Percentiles rank a stretch among this genome's conserved stretches.
These are phyloP conservation scores for Microtus ochrogaster DNA, from an alignment of 2,113 vertebrate genomes.

Conservation along the genomic window DNA sequence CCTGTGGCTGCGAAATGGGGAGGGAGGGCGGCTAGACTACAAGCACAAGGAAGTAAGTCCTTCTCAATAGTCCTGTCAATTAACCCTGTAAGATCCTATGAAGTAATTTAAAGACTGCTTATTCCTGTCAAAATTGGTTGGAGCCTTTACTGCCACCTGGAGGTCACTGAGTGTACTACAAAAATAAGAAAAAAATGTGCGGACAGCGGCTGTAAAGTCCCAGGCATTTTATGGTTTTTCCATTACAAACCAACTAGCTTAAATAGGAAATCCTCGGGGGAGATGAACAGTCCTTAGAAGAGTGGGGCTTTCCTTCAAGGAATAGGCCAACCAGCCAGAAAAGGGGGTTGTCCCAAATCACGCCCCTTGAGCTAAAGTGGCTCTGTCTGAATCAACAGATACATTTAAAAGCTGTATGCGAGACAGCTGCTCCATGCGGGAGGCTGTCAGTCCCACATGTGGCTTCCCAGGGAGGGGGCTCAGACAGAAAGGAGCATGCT, in stretches of 20 bases:
- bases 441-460: not conserved
- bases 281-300: not conserved
- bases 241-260: not conserved
- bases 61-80: not conserved
- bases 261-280: not conserved
- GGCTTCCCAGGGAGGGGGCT: not conserved
- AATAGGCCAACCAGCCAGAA: not conserved
- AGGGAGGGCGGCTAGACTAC: not conserved
- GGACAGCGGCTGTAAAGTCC: not conserved
- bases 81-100: not conserved
- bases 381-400: not conserved
- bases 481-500: not conserved
- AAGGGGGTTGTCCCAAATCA: conserved; percentile 16
- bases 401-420: not conserved
- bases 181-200: not conserved
- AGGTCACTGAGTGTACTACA: conserved; percentile 55
- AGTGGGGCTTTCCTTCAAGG: not conserved
- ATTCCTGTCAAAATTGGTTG: not conserved
- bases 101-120: not conserved
- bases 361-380: not conserved
- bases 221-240: not conserved
- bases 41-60: conserved; percentile 28
- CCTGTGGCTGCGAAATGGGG: not conserved
- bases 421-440: not conserved
- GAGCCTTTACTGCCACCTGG: conserved; percentile 66